Evolutionary conservation across 1,140 invertebrate species (phyloP).

Genomic region (Orchestia grillus): DNA sequence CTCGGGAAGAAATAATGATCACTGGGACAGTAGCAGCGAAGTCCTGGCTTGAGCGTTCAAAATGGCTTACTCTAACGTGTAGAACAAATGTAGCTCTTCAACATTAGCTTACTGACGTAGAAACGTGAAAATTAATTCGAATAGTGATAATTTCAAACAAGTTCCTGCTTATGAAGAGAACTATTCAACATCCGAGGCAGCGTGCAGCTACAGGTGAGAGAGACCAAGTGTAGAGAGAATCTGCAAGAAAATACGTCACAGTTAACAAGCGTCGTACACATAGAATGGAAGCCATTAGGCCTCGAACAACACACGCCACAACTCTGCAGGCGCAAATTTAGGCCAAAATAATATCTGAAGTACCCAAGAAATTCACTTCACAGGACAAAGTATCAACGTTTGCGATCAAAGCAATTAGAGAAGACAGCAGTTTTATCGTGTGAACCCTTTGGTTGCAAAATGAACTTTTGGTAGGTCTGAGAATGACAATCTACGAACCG

Average conservation of each 20-base stretch:
- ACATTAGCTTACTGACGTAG: no score
- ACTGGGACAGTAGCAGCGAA: not conserved
- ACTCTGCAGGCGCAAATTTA: not conserved
- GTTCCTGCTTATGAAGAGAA: not conserved
- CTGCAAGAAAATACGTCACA: not conserved
- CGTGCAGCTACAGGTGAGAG: not conserved
- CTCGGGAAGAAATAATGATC: not conserved
- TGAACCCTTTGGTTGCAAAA: no score
- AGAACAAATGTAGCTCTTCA: not conserved
- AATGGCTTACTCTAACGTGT: not conserved
- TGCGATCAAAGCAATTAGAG: not conserved
- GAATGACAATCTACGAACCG: no score
- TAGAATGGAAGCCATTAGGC: not conserved
- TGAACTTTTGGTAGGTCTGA: no score
- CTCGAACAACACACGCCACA: not conserved
- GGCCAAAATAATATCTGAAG: not conserved
- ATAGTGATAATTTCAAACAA: not conserved
- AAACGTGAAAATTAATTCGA: not conserved
- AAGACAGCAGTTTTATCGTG: no score
- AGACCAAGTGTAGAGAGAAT: not conserved
- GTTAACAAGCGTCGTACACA: not conserved
- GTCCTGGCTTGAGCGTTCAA: not conserved
- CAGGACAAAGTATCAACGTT: not conserved
- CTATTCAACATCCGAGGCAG: not conserved
- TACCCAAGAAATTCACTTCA: not conserved